A percentile compares a stretch with the other conserved stretches of the same genome.
Evolutionary conservation across 2,888 invertebrate genomes (phyloP).

Genomic region (Elegia similella): DNA sequence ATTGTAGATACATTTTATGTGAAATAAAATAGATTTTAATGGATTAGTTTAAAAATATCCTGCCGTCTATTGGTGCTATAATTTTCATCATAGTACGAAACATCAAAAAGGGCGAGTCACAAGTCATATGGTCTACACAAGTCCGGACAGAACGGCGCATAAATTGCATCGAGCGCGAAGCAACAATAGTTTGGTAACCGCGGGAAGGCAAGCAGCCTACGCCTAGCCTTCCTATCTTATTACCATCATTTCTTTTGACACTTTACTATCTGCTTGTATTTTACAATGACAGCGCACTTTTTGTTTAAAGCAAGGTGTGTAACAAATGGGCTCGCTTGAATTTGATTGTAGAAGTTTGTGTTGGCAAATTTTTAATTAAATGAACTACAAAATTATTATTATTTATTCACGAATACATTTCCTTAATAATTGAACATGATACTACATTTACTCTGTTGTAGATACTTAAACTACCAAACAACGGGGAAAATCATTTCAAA

Average conservation of each 20-base stretch:
- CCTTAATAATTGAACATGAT: too few relatives aligned
- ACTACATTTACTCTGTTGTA: too few relatives aligned
- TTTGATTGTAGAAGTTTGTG: background rate
- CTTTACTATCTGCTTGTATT: slow-evolving; percentile 65
- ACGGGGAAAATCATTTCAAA: too few relatives aligned
- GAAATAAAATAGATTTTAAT: too few relatives aligned
- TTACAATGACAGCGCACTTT: slow-evolving; percentile 53
- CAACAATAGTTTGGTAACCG: slow-evolving; percentile 59
- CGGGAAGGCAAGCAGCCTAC: slow-evolving; percentile 56
- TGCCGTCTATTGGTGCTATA: too few relatives aligned
- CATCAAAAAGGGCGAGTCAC: background rate
- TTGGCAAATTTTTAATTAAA: background rate
- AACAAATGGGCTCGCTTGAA: slow-evolving; percentile 20
- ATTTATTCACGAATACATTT: too few relatives aligned
- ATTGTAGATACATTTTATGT: too few relatives aligned
- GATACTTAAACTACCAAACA: too few relatives aligned
- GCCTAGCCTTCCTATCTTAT: slow-evolving; percentile 63
- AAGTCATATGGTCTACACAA: slow-evolving; percentile 16
- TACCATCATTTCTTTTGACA: slow-evolving; percentile 69
- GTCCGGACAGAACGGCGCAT: slow-evolving; percentile 44
- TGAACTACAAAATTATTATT: too few relatives aligned
- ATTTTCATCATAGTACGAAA: too few relatives aligned
- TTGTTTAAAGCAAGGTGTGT: slow-evolving; percentile 37
- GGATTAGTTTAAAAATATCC: too few relatives aligned
- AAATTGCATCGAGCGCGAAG: slow-evolving; percentile 58